Base-by-base conservation (phyloP, 2,113 vertebrate genomes). In the Castor canadensis region DNA sequence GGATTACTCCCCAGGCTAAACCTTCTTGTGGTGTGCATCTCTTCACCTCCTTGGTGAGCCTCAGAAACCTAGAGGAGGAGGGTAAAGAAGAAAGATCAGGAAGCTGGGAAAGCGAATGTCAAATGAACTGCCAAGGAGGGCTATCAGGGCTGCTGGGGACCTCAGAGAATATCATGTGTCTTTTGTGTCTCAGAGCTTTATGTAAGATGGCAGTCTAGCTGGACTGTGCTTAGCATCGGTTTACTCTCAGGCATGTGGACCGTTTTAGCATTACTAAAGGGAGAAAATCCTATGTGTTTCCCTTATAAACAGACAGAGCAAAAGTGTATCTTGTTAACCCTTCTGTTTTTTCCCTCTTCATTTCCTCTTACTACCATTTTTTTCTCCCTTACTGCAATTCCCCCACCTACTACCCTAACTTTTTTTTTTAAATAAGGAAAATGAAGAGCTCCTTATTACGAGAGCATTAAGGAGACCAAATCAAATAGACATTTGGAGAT, bases 21-120 rank as follows among this genome's bases (percentile, higher is more conserved):
- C 97, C 95, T 98, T 98, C 98, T 98, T 98, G 98, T 99, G 99
- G 99, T 99, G 98, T 99, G 98, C 99, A 99, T 99, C 99, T 99
- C 98, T 98, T 99, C 98, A 98, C 98, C 98, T 98, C 96, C 98
- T 98, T 97, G 97, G 98, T 93, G 92, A 99, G 97, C 98, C 99
- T 99, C 95, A 97, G 98, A 99, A 99, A 99, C 97, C 98, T 98
- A 98, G 52, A 72, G 67, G 12, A 88, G 92, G 88, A 94, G 82
- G 91, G 94, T 9, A 62, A 19, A 19, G 89, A 97, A 98, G 96
- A n/a, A n/a, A 97, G 96, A 98, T 96, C 96, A 98, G 98, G 98
- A 99, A 99, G 98, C 98, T 96, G 98, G 99, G 98, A 98, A 98
- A 99, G 98, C 98, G 99, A 99, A 98, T 99, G 99, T 99, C 99